Evolutionary conservation across 2,888 invertebrate genomes (phyloP).

Genomic region (Lasioglossum leucozonium): DNA sequence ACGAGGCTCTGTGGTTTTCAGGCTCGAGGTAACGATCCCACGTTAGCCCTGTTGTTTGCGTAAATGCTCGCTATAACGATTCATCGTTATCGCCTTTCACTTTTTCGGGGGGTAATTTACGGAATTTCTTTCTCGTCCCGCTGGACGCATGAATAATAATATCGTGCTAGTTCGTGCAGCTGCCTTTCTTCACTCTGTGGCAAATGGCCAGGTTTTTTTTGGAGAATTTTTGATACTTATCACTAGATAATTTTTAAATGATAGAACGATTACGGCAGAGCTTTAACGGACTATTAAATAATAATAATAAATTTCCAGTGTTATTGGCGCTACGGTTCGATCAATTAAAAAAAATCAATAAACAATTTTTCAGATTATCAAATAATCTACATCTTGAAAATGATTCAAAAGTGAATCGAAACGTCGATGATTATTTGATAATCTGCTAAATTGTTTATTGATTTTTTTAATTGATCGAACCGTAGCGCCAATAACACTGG

Average conservation of each 20-base stretch:
- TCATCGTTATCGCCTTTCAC: neutral
- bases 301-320: too few relatives aligned
- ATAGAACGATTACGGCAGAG: neutral
- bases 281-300: too few relatives aligned
- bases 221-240: neutral
- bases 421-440: too few relatives aligned
- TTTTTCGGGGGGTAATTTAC: neutral
- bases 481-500: too few relatives aligned
- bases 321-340: too few relatives aligned
- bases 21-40: slow-evolving; percentile 2
- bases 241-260: neutral
- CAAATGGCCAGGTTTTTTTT: neutral
- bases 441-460: too few relatives aligned
- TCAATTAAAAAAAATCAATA: too few relatives aligned
- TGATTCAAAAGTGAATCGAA: too few relatives aligned
- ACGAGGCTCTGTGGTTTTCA: neutral
- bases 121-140: neutral
- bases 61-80: slow-evolving; percentile 4
- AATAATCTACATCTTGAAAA: too few relatives aligned
- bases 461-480: too few relatives aligned
- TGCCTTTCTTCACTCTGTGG: neutral
- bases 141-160: neutral
- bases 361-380: too few relatives aligned
- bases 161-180: neutral
- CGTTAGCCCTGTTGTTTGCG: neutral